phyloP scores from a whole-genome alignment of 2,113 vertebrate genomes.

The Rhagologus leucostigma region DNA sequence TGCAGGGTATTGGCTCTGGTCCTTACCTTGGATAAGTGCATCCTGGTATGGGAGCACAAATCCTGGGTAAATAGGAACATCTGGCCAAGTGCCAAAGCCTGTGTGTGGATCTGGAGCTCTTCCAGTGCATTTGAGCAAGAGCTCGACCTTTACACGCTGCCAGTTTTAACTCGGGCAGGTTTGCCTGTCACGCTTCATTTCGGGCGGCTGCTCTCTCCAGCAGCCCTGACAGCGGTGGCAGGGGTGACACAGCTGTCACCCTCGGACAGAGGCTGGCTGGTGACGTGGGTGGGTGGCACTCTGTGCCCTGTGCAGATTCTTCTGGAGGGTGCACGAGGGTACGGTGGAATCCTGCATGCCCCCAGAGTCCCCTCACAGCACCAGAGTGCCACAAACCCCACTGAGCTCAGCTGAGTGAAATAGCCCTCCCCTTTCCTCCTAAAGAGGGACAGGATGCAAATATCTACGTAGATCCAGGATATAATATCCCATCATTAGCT shows the following conservation, averaged over 20 bases:
- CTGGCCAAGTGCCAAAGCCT: not conserved
- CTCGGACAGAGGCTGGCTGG: rapidly evolving
- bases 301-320: not conserved
- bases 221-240: not conserved
- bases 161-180: not conserved
- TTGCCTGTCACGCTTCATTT: not conserved
- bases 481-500: not conserved
- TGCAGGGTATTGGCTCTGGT: not conserved
- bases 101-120: not conserved
- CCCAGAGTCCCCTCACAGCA: not conserved
- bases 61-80: not conserved
- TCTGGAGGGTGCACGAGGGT: rapidly evolving
- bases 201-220: not conserved
- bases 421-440: not conserved
- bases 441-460: not conserved
- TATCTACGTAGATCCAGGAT: not conserved
- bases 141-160: not conserved
- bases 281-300: rapidly evolving
- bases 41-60: not conserved
- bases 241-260: not conserved
- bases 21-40: not conserved
- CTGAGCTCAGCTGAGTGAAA: not conserved
- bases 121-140: not conserved
- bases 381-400: not conserved
- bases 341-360: not conserved